These are phyloP conservation scores for Nothoprocta perdicaria DNA, from an alignment of 2,113 vertebrate species.

Conservation along the genomic window DNA sequence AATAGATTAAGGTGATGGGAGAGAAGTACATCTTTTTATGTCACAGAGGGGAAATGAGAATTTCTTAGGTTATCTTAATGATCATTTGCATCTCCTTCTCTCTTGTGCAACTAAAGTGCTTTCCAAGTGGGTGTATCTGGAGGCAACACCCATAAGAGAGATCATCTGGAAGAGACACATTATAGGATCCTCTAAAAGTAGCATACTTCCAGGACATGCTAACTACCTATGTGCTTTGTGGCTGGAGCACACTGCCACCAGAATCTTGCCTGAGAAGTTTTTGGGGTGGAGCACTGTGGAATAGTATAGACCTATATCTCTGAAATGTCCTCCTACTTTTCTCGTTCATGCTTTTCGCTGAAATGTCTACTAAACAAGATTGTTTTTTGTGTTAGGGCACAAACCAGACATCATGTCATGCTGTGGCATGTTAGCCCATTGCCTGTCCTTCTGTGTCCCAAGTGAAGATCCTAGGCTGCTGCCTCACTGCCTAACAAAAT, in stretches of 20 bases:
- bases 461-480: not conserved
- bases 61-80: not conserved
- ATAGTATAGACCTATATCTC: not conserved
- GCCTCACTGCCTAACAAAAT: not conserved
- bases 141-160: constrained; percentile 16
- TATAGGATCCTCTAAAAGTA: not conserved
- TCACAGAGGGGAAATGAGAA: not conserved
- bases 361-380: fast-evolving
- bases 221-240: not conserved
- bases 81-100: not conserved
- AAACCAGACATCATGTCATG: not conserved
- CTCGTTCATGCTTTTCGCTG: fast-evolving
- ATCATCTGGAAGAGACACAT: not conserved
- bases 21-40: not conserved
- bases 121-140: not conserved
- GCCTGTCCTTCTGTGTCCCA: not conserved
- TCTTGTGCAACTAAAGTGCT: not conserved
- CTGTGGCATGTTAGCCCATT: constrained; percentile 32
- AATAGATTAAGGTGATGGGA: not conserved
- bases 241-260: not conserved
- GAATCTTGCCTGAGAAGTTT: not conserved
- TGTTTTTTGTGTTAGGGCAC: not conserved
- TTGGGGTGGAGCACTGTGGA: not conserved
- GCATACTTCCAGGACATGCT: not conserved
- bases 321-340: not conserved